Conservation (phyloP, 2,113 vertebrate genomes). For the Hemiscyllium ocellatum region DNA sequence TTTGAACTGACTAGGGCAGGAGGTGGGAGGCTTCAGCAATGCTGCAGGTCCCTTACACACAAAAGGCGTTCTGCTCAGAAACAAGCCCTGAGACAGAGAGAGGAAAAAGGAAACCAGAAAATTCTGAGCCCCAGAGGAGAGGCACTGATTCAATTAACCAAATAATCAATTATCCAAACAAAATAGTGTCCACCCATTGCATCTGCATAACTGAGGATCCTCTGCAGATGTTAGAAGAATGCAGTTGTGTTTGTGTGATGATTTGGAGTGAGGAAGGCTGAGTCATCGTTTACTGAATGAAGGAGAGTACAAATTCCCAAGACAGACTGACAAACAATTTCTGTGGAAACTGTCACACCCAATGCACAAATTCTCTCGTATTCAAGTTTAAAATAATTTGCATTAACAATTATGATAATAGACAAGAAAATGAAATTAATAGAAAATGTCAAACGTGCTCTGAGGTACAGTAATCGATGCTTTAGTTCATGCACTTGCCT, state of each 20-base stretch:
- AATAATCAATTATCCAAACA: too few relatives aligned
- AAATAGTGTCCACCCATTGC: too few relatives aligned
- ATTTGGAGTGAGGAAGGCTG: not conserved
- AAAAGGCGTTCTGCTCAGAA: too few relatives aligned
- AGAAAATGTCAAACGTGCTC: not conserved
- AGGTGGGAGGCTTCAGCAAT: too few relatives aligned
- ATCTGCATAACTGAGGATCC: too few relatives aligned
- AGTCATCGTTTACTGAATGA: not conserved
- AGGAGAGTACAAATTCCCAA: not conserved
- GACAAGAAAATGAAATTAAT: too few relatives aligned
- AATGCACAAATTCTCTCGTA: not conserved
- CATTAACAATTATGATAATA: not conserved
- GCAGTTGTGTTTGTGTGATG: slow-evolving; percentile 11
- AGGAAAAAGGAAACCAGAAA: too few relatives aligned
- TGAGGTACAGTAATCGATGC: not conserved
- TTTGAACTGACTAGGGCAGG: too few relatives aligned
- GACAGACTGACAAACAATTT: not conserved
- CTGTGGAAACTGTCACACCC: not conserved
- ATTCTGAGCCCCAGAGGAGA: too few relatives aligned
- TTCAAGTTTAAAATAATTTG: not conserved
- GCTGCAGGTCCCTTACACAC: too few relatives aligned
- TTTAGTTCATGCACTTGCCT: not conserved
- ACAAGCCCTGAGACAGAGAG: too few relatives aligned
- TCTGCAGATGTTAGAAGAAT: not conserved
- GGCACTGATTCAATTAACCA: too few relatives aligned